Base-by-base conservation (phyloP, 2,113 vertebrate species). In the Perca fluviatilis region DNA sequence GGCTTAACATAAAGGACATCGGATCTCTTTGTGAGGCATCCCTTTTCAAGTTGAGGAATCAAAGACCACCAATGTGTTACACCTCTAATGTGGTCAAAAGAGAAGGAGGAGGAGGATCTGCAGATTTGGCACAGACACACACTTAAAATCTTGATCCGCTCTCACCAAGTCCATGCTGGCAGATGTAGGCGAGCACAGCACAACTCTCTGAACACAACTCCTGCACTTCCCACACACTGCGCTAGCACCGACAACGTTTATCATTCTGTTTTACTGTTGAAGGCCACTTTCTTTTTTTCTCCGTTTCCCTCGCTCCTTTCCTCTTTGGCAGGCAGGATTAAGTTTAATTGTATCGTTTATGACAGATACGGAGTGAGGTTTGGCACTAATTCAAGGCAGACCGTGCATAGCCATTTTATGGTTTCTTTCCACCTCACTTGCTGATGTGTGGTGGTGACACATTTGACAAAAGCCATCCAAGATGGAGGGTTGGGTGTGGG, bases 261-360 rank as follows among this genome's bases (percentile, higher is more conserved):
- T 88, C 86, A 89, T 83, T 63, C 80, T 77, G 62, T 70, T 82
- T 86, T 78, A 56, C 67, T 84, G 86, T 84, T 85, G 79, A 90
- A 49, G 72, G 64, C 73, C 77, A 74, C 80, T 74, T 86, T 82
- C 65, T 25, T 66, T 40, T 61, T 66, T 57, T 80, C 71, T 47
- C 36, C 46, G 2, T 33, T 74, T 23, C 66, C 81, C 74, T 75
- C n/a, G 4, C 69, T 61, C 6, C 54, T 74, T 72, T 82, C 58
- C 73, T 83, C 77, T 78, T 78, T 88, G 87, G 84, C 91, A 89
- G 88, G 85, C 84, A 46, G 91, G 83, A 91, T 92, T 92, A 86
- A 63, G 72, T 93, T 92, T 93, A 91, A 93, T 91, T 92, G 88
- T 89, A 90, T 94, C 88, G 82, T 95, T 89, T 85, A 92, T 91